phyloP scores from a whole-genome alignment of 2,113 vertebrate species.

The Motacilla tschutschensis region DNA sequence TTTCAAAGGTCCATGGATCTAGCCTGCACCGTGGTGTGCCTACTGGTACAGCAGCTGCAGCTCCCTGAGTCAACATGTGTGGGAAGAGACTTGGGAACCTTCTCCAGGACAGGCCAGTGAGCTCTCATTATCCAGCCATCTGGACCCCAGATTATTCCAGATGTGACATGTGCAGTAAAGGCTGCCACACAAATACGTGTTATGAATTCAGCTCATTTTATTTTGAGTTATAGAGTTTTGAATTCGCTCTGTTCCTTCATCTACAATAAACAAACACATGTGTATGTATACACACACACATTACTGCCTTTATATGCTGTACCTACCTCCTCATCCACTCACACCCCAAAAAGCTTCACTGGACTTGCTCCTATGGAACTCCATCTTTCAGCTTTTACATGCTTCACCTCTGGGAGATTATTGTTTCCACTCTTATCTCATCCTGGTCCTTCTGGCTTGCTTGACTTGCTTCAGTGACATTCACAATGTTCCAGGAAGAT shows the following conservation, averaged over 20 bases:
- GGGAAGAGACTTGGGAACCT: slow-evolving; percentile 32
- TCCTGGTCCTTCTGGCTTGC: background rate
- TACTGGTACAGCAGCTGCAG: slow-evolving; percentile 14
- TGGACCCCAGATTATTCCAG: slow-evolving; percentile 44
- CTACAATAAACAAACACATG: slow-evolving; percentile 31
- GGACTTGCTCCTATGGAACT: background rate
- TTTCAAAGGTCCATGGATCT: background rate
- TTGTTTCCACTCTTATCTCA: background rate
- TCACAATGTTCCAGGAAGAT: background rate
- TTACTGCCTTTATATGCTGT: background rate
- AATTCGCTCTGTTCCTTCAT: slow-evolving; percentile 14
- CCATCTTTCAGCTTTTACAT: background rate
- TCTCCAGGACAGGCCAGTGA: slow-evolving; percentile 30
- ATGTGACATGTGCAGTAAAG: slow-evolving; percentile 49
- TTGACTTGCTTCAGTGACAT: background rate
- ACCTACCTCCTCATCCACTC: background rate
- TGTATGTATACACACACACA: background rate
- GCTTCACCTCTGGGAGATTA: background rate
- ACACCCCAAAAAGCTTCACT: background rate
- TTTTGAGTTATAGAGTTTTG: slow-evolving; percentile 38
- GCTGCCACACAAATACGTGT: slow-evolving; percentile 45
- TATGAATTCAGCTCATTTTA: slow-evolving; percentile 48
- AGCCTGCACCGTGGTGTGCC: background rate
- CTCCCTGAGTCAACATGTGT: background rate
- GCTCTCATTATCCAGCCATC: slow-evolving; percentile 49